Evolutionary conservation across 23 tunicate genomes (phyloP).

Genomic region (Diplosoma virens): DNA sequence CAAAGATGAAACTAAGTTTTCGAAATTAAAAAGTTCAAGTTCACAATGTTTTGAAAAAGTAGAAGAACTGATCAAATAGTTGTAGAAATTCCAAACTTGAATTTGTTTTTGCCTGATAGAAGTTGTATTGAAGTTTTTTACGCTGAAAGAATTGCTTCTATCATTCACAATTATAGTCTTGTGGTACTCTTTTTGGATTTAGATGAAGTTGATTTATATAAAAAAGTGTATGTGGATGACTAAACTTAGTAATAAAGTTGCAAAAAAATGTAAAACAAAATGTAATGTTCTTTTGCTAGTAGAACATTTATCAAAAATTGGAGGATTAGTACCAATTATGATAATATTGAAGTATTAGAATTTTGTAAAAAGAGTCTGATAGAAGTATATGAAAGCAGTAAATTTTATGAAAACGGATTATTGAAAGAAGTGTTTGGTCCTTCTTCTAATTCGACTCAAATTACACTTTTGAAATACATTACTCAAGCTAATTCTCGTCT

Average conservation of each 20-base stretch:
- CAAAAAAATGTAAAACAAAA: neutral
- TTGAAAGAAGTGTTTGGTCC: conserved; percentile 30
- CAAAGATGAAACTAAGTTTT: conserved; percentile 22
- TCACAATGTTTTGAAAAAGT: conserved; percentile 13
- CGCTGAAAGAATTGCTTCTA: conserved; percentile 60
- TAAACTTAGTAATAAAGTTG: neutral
- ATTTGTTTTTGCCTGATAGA: conserved; percentile 30
- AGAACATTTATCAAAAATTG: conserved; percentile 31
- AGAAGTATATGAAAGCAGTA: too few species aligned
- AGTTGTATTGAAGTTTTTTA: conserved; percentile 4
- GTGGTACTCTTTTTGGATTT: conserved; percentile 28
- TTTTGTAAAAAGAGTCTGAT: too few species aligned
- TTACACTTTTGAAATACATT: neutral
- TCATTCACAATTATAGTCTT: conserved; percentile 70
- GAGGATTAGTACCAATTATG: conserved; percentile 42
- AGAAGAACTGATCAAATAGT: conserved; percentile 1
- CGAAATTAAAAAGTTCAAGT: conserved; percentile 13
- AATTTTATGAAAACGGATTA: conserved; percentile 34
- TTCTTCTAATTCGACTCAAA: neutral
- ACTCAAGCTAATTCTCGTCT: neutral
- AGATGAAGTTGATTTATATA: neutral
- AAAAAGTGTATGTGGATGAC: conserved; percentile 25
- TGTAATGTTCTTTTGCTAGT: conserved; percentile 7
- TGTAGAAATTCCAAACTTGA: conserved; percentile 4
- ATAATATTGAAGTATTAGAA: too few species aligned